Evolutionary conservation across 2,888 invertebrate species (phyloP).

Genomic region (Tetranychus piercei): DNA sequence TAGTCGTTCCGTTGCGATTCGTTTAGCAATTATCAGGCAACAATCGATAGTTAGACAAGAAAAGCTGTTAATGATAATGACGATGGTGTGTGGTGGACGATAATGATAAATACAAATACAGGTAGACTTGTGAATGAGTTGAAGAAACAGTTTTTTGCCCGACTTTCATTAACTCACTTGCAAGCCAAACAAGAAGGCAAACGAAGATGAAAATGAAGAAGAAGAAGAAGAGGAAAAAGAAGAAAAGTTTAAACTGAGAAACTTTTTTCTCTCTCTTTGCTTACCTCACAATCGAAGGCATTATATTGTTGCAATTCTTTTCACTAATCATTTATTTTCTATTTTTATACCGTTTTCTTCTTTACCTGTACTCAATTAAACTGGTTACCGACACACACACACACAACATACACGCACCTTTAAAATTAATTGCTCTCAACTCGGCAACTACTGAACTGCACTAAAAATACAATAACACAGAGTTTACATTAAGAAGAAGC

Average conservation of each 20-base stretch:
- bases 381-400: too few relatives aligned
- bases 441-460: neutral
- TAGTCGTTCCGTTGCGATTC: neutral
- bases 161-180: too few relatives aligned
- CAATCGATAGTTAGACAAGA: too few relatives aligned
- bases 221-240: neutral
- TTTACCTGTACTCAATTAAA: too few relatives aligned
- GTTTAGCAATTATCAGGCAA: neutral
- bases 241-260: neutral
- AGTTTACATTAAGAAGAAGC: constrained; percentile 27
- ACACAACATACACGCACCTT: neutral
- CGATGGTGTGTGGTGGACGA: too few relatives aligned
- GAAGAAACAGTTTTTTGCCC: too few relatives aligned
- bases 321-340: neutral
- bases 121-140: too few relatives aligned
- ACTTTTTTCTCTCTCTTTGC: neutral
- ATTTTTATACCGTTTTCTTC: neutral
- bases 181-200: neutral
- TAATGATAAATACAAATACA: too few relatives aligned
- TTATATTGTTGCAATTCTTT: neutral
- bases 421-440: neutral
- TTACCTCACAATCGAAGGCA: neutral
- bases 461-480: constrained; percentile 15
- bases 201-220: neutral
- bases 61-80: too few relatives aligned